Conservation (phyloP, 2,113 vertebrate species). For the Pelecanus crispus region DNA sequence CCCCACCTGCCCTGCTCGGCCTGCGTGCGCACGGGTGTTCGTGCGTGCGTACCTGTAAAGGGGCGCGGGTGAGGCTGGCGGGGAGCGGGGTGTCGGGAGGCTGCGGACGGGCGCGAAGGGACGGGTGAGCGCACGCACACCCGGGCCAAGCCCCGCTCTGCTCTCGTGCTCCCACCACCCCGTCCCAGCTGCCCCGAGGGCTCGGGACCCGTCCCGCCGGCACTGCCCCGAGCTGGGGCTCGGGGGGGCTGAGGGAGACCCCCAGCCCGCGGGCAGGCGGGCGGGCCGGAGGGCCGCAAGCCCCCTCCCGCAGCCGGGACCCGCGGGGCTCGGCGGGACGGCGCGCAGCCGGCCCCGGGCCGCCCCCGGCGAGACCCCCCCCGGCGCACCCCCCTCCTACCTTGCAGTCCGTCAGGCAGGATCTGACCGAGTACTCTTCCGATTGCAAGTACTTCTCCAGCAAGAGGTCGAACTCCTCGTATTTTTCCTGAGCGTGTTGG, state of each 20-base stretch:
- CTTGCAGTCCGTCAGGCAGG: constrained; percentile 82
- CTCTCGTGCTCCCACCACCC: background rate
- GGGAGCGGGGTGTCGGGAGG: fast-evolving
- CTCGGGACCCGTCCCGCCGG: background rate
- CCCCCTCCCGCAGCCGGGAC: too few relatives aligned
- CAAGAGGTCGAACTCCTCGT: constrained; percentile 85
- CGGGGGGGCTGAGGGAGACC: background rate
- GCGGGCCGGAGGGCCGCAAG: fast-evolving
- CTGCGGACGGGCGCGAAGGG: background rate
- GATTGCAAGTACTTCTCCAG: constrained; percentile 84
- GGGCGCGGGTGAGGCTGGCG: fast-evolving
- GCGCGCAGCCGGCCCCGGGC: background rate
- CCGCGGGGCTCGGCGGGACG: background rate
- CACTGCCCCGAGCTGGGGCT: background rate
- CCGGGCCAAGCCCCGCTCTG: background rate
- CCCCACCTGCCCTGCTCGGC: fast-evolving
- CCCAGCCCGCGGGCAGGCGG: background rate
- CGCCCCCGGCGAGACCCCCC: background rate
- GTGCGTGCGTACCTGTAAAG: fast-evolving
- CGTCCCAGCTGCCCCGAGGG: background rate
- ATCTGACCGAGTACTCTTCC: constrained; percentile 83
- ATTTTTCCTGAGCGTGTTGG: constrained; percentile 91
- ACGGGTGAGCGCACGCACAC: fast-evolving
- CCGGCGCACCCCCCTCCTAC: constrained; percentile 43
- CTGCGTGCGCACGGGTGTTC: fast-evolving